A percentile compares a stretch with the other conserved stretches of the same genome.
These are phyloP conservation scores for Heliothis subflexa DNA, from an alignment of 1,140 invertebrate genomes.

Conservation along the genomic window DNA sequence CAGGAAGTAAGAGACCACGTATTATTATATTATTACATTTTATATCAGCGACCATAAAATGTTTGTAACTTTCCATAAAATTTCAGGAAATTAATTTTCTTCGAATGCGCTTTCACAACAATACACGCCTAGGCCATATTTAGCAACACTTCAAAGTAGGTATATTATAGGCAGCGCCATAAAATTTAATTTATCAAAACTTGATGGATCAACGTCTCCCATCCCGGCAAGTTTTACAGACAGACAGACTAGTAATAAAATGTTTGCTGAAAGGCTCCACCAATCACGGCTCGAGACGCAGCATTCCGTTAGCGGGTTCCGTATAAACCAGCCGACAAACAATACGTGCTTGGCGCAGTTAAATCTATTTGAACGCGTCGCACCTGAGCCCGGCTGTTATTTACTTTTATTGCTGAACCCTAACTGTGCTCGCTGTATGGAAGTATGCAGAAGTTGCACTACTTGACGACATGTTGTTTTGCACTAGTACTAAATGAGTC, in stretches of 20 bases:
- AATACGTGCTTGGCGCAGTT: conserved; percentile 27
- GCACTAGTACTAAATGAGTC: not conserved
- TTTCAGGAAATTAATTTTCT: too few relatives aligned
- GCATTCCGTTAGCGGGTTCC: conserved; percentile 5
- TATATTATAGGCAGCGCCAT: too few relatives aligned
- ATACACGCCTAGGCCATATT: too few relatives aligned
- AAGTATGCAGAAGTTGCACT: not conserved
- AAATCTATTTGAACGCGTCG: conserved; percentile 29
- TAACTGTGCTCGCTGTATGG: not conserved
- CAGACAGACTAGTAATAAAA: not conserved
- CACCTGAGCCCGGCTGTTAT: conserved; percentile 29
- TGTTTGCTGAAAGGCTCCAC: not conserved
- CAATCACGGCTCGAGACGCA: not conserved
- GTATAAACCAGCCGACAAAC: conserved; percentile 33
- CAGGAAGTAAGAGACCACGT: too few relatives aligned
- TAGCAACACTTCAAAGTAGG: too few relatives aligned
- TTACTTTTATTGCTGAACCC: conserved; percentile 41
- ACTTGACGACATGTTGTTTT: not conserved
- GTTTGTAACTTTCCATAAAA: too few relatives aligned
- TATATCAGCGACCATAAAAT: too few relatives aligned
- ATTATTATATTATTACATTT: too few relatives aligned
- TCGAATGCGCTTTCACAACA: too few relatives aligned
- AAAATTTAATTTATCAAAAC: too few relatives aligned
- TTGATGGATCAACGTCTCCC: too few relatives aligned
- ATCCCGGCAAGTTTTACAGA: too few relatives aligned